phyloP scores from a whole-genome alignment of 2,797 vertebrate genomes.

The Rhyacichthys aspro region DNA sequence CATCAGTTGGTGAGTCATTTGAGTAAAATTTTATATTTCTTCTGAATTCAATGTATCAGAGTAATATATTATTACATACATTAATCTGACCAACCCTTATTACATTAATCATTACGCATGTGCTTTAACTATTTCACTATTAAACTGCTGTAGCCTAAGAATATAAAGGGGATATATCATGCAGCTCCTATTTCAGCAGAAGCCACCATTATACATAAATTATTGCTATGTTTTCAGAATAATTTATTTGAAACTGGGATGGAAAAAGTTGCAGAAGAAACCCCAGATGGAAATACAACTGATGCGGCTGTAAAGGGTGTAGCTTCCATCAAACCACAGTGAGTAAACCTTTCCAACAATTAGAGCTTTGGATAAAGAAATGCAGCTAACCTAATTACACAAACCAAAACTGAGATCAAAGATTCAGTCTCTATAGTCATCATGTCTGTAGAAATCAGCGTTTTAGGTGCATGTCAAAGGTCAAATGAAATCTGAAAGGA shows the following conservation, averaged over 20 bases:
- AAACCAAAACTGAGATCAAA: too few relatives aligned
- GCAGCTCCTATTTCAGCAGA: too few relatives aligned
- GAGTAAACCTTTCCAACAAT: constrained; percentile 37
- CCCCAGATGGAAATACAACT: not conserved
- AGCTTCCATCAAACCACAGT: constrained; percentile 79
- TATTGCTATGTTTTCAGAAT: constrained; percentile 24
- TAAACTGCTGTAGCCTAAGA: too few relatives aligned
- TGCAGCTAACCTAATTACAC: too few relatives aligned
- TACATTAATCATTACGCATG: too few relatives aligned
- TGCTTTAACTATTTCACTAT: too few relatives aligned
- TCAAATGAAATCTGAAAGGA: not conserved
- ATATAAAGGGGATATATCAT: too few relatives aligned
- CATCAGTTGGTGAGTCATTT: constrained; percentile 1
- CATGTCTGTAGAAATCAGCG: not conserved
- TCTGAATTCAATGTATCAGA: too few relatives aligned
- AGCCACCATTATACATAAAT: too few relatives aligned
- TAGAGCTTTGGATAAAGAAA: not conserved
- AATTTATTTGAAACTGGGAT: not conserved
- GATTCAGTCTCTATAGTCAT: not conserved
- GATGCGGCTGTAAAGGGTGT: constrained; percentile 62
- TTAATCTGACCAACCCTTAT: too few relatives aligned
- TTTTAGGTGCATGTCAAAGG: not conserved
- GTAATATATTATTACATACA: too few relatives aligned
- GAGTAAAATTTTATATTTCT: not conserved
- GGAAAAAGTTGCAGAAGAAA: constrained; percentile 45